Conservation (phyloP, 2,888 invertebrate species). For the Meta bourneti region DNA sequence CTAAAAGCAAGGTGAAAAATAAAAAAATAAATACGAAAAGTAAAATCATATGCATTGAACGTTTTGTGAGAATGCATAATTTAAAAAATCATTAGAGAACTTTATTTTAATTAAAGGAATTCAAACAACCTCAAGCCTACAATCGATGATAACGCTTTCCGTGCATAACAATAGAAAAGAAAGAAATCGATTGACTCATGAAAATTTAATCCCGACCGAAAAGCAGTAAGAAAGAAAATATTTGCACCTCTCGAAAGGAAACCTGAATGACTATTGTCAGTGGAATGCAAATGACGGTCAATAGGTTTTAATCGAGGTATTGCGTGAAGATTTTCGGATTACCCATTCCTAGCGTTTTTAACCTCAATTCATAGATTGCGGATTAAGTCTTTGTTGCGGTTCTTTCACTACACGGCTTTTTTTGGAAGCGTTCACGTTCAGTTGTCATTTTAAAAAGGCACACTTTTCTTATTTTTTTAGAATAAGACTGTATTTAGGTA, state of each 20-base stretch:
- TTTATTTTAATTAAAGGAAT: constrained; percentile 26
- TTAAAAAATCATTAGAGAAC: too few species aligned
- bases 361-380: constrained; percentile 7
- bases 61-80: too few species aligned
- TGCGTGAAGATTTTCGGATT: constrained; percentile 58
- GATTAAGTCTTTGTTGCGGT: constrained; percentile 24
- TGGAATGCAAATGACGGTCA: constrained; percentile 65
- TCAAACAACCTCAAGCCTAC: background rate
- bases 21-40: too few species aligned
- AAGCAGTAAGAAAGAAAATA: constrained; percentile 23
- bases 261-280: constrained; percentile 47
- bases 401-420: background rate
- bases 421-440: too few species aligned
- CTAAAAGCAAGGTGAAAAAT: too few species aligned
- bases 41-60: too few species aligned
- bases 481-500: too few species aligned
- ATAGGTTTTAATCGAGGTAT: constrained; percentile 58
- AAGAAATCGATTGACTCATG: constrained; percentile 48
- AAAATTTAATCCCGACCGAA: constrained; percentile 48
- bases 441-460: too few species aligned
- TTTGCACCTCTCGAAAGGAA: constrained; percentile 16
- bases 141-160: constrained; percentile 33
- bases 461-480: too few species aligned
- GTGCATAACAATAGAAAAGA: background rate
- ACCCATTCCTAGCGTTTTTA: constrained; percentile 47